A percentile compares a stretch with the other conserved stretches of the same genome.
phyloP scores from a whole-genome alignment of 92 coral and sea anemone species.

The Bergia puertoricense region DNA sequence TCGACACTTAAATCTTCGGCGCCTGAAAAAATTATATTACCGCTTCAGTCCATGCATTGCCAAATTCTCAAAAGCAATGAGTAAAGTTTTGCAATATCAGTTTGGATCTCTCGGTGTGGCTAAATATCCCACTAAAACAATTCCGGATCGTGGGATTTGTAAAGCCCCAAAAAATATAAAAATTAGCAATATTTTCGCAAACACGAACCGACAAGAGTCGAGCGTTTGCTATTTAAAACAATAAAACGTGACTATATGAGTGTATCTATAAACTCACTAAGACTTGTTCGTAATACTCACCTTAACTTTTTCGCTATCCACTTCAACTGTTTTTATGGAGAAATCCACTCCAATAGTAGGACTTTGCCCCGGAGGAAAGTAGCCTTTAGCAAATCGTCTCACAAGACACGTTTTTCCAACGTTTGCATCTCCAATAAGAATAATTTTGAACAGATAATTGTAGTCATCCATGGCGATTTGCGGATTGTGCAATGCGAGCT shows the following conservation, averaged over 20 bases:
- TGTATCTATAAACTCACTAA: no score
- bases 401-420: slow-evolving; percentile 99
- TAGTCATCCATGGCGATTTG: slow-evolving; percentile 74
- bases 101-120: background rate
- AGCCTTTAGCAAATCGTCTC: slow-evolving; percentile 93
- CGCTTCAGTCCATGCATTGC: background rate
- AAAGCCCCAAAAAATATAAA: background rate
- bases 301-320: slow-evolving; percentile 94
- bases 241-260: background rate
- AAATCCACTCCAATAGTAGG: slow-evolving; percentile 99
- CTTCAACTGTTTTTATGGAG: slow-evolving; percentile 92
- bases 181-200: background rate
- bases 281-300: slow-evolving; percentile 41
- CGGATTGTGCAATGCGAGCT: background rate
- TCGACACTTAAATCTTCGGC: background rate
- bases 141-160: background rate
- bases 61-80: background rate
- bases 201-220: background rate
- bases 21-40: background rate
- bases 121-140: background rate
- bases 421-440: slow-evolving; percentile 98
- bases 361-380: slow-evolving; percentile 91
- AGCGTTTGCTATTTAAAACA: background rate
- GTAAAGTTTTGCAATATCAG: background rate
- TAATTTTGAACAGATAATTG: slow-evolving; percentile 90